Percentiles rank a stretch among this genome's conserved stretches.
Conservation (phyloP, 2,113 vertebrate species). For the Rissa tridactyla region DNA sequence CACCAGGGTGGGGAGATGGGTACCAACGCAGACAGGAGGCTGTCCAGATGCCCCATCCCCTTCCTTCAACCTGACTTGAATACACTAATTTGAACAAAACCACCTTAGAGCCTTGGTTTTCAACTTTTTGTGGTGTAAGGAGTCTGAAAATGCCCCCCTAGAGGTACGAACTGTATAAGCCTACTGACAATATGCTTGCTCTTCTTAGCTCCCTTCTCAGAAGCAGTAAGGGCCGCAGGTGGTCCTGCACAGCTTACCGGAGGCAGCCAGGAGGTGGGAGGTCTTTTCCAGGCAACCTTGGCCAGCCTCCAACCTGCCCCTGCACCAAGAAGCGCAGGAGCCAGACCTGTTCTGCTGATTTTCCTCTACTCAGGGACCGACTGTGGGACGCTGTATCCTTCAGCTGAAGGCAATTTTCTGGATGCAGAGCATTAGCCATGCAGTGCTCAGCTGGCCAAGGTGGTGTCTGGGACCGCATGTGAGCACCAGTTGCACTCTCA, state of each 20-base stretch:
- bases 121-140: neutral
- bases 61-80: neutral
- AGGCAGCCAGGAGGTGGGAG: neutral
- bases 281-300: neutral
- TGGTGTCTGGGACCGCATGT: accelerated
- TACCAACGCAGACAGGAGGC: neutral
- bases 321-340: neutral
- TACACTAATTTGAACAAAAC: neutral
- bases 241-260: neutral
- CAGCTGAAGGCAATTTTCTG: neutral
- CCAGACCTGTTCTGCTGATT: neutral
- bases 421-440: neutral
- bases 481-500: neutral
- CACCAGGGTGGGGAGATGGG: neutral
- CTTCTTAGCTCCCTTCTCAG: neutral
- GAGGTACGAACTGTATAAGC: neutral
- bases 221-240: neutral
- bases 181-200: neutral
- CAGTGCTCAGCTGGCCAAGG: neutral
- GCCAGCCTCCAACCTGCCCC: neutral
- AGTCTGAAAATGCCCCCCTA: neutral
- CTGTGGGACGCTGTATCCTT: neutral
- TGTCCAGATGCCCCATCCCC: too few species aligned
- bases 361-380: neutral
- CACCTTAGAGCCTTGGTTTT: neutral